Percentiles rank a stretch among this genome's conserved stretches.
Conservation (phyloP, 2,888 invertebrate genomes). For the Marasmarcha lunaedactyla region DNA sequence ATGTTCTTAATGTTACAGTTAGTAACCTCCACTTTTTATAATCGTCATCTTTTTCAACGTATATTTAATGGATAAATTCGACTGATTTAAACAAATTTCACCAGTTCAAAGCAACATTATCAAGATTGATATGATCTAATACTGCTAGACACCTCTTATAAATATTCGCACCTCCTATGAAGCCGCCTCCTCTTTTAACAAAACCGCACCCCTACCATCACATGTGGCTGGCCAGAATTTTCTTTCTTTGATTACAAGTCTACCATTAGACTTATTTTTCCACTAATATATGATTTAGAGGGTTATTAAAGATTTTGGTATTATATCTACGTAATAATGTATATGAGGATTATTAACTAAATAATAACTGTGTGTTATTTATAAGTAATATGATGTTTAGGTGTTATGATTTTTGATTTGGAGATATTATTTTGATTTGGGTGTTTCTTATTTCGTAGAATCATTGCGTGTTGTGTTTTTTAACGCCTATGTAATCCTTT, state of each 20-base stretch:
- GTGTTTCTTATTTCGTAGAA: too few species aligned
- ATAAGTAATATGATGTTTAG: neutral
- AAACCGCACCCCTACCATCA: slow-evolving; percentile 22
- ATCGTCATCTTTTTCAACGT: too few species aligned
- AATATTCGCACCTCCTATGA: too few species aligned
- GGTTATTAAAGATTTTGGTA: slow-evolving; percentile 24
- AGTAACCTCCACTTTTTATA: too few species aligned
- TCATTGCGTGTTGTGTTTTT: too few species aligned
- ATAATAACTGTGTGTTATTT: neutral
- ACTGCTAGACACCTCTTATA: too few species aligned
- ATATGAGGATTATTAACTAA: slow-evolving; percentile 25
- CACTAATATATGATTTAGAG: slow-evolving; percentile 66
- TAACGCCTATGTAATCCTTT: too few species aligned
- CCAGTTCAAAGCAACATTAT: too few species aligned
- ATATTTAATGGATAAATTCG: too few species aligned
- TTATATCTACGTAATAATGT: slow-evolving; percentile 17
- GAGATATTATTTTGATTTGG: neutral
- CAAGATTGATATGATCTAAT: too few species aligned
- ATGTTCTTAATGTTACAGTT: too few species aligned
- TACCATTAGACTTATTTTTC: slow-evolving; percentile 60
- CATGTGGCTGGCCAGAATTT: slow-evolving; percentile 46
- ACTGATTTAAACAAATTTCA: too few species aligned
- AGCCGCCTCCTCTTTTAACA: slow-evolving; percentile 6
- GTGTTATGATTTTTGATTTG: neutral
- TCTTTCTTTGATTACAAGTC: slow-evolving; percentile 63